A percentile compares a stretch with the other conserved stretches of the same genome.
Evolutionary conservation across 2,797 vertebrate genomes (phyloP).

Genomic region (Acrocephalus scirpaceus): DNA sequence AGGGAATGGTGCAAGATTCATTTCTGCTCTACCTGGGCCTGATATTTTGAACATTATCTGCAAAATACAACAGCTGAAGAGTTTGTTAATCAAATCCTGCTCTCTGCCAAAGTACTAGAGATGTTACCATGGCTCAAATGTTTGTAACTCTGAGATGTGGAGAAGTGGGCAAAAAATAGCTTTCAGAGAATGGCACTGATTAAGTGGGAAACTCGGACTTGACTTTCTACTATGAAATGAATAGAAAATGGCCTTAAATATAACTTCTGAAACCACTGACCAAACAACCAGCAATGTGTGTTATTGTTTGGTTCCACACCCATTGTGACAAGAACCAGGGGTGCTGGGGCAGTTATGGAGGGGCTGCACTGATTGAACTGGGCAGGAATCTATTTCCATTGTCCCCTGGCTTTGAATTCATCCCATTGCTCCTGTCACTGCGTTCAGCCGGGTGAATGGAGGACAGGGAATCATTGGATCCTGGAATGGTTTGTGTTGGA

Average conservation of each 20-base stretch:
- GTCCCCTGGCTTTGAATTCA: neutral
- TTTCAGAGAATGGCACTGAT: neutral
- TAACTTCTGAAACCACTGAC: neutral
- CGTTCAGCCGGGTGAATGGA: neutral
- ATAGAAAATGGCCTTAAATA: neutral
- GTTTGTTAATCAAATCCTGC: neutral
- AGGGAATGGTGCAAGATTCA: neutral
- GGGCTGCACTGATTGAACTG: neutral
- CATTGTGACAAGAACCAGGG: neutral
- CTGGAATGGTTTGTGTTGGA: too few relatives aligned
- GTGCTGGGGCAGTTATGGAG: neutral
- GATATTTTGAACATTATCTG: neutral
- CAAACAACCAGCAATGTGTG: neutral
- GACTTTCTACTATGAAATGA: neutral
- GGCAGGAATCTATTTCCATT: neutral
- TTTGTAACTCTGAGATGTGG: neutral
- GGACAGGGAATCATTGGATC: neutral
- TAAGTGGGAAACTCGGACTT: neutral
- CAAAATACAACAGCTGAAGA: neutral
- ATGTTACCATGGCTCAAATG: neutral
- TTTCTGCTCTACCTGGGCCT: neutral
- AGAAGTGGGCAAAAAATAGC: neutral
- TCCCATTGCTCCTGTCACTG: neutral
- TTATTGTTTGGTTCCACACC: neutral
- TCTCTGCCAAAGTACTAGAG: neutral